Evolutionary conservation across 2,888 invertebrate species (phyloP).

Genomic region (Agrochola lychnidis): DNA sequence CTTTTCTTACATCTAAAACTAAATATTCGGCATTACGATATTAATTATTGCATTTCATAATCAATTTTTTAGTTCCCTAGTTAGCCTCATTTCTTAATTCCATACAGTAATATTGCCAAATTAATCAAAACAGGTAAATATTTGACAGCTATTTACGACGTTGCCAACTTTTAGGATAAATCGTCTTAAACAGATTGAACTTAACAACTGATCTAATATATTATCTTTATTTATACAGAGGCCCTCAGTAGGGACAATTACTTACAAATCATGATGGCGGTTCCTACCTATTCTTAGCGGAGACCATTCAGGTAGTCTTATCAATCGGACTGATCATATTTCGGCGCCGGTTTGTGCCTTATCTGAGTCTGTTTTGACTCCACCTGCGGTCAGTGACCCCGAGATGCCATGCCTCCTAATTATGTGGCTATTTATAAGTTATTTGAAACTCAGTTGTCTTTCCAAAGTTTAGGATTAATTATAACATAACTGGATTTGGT

Average conservation of each 20-base stretch:
- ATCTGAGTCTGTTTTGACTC: slow-evolving; percentile 15
- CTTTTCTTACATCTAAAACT: no score
- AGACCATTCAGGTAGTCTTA: slow-evolving; percentile 28
- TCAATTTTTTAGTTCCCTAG: no score
- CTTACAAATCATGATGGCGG: not conserved
- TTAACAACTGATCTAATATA: not conserved
- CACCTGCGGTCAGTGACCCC: slow-evolving; percentile 42
- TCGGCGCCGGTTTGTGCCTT: slow-evolving; percentile 22
- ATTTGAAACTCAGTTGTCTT: not conserved
- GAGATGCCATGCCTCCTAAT: slow-evolving; percentile 14
- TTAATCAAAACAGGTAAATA: no score
- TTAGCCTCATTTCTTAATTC: no score
- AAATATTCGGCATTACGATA: no score
- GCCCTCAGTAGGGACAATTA: not conserved
- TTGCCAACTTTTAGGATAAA: no score
- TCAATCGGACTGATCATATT: slow-evolving; percentile 29
- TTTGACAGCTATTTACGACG: no score
- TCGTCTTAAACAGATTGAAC: not conserved
- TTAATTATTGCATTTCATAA: no score
- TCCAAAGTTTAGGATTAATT: slow-evolving; percentile 5
- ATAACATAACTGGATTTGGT: slow-evolving; percentile 25
- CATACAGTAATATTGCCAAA: no score
- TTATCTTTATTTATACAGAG: not conserved
- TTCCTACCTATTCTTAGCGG: slow-evolving; percentile 4
- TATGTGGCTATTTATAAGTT: slow-evolving; percentile 33